Percentiles rank a stretch among this genome's conserved stretches.
phyloP scores from a whole-genome alignment of 2,888 invertebrate species.

The Sinopyrophorus schimmeli region DNA sequence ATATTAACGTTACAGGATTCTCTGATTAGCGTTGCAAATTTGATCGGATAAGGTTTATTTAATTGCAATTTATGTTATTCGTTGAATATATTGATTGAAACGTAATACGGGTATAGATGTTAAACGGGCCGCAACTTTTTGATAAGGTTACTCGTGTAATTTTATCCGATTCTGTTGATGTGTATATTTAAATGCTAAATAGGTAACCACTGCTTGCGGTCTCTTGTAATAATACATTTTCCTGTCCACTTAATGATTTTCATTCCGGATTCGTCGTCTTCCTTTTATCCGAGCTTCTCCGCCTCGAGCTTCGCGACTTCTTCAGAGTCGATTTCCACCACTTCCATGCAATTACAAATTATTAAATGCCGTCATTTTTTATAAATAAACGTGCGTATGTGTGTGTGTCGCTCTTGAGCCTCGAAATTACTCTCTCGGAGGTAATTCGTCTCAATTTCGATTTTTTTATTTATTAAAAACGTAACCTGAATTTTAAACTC shows the following conservation, averaged over 20 bases:
- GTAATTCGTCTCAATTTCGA: too few species aligned
- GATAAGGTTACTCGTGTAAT: conserved; percentile 25
- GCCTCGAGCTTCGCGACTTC: conserved; percentile 5
- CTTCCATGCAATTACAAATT: conserved; percentile 13
- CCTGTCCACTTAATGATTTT: conserved; percentile 21
- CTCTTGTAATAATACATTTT: conserved; percentile 18
- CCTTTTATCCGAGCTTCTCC: conserved; percentile 7
- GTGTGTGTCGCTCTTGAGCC: too few species aligned
- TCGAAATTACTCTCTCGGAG: too few species aligned
- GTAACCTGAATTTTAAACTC: too few species aligned
- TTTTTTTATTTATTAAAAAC: too few species aligned
- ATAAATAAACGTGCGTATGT: too few species aligned
- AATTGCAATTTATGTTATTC: conserved; percentile 27
- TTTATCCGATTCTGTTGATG: conserved; percentile 22
- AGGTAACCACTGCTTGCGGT: conserved; percentile 16
- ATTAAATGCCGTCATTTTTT: conserved; percentile 12
- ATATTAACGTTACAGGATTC: conserved; percentile 21
- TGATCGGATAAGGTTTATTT: conserved; percentile 20
- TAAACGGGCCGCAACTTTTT: conserved; percentile 26
- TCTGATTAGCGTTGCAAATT: conserved; percentile 31
- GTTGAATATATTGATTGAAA: conserved; percentile 11
- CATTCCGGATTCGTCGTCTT: conserved; percentile 9
- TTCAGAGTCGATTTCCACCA: too few species aligned
- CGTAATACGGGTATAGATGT: conserved; percentile 15
- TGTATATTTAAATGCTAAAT: conserved; percentile 26